Evolutionary conservation across 2,888 invertebrate genomes (phyloP), one percentile per base, ranked within the genome.

Genomic region (Netelia inedita): DNA sequence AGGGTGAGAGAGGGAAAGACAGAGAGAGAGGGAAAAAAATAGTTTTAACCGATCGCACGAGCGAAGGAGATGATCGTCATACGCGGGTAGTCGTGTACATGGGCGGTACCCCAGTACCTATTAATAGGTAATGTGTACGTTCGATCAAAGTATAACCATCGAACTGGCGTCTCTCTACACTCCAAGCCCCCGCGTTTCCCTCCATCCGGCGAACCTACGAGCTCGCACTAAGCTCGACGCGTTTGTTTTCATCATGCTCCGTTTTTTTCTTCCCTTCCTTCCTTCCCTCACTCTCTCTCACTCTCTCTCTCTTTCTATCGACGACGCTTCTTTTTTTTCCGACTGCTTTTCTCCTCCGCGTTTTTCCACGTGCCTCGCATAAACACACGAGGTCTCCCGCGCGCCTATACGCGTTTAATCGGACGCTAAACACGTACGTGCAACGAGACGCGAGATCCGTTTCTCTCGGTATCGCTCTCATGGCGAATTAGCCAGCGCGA

Each of bases 51-150:
- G 78, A 72, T 83, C 63, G 74, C 73, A 76, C 75, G 83, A 79
- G 81, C 78, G 78, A 81, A 79, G 75, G 50, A 83, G 85, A 85
- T 28, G 28, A 28, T 74, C 78, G 74, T 74, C 50, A 65, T 61
- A 73, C 43, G 74, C 78, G 50, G 21, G 72, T 50, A 69, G 68
- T 19, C 57, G 61, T 84, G 78, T 80, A 81, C 59, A 85, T 74
- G 84, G 84, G 84, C 78, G 84, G 84, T 81, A 83, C 79, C 79
- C 28, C 74, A 79, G 84, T 66, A 79, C 84, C 86, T 87, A 87
- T 87, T 86, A 87, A 87, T 86, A 87, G 87, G 80, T 85, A 84
- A 85, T 86, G 83, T 83, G 83, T 87, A 83, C 81, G 82, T 85
- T 86, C 80, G 83, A 87, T 87, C 86, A 86, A 86, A 86, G 83